phyloP scores from a whole-genome alignment of 2,888 invertebrate genomes.

The Habrosyne pyritoides region DNA sequence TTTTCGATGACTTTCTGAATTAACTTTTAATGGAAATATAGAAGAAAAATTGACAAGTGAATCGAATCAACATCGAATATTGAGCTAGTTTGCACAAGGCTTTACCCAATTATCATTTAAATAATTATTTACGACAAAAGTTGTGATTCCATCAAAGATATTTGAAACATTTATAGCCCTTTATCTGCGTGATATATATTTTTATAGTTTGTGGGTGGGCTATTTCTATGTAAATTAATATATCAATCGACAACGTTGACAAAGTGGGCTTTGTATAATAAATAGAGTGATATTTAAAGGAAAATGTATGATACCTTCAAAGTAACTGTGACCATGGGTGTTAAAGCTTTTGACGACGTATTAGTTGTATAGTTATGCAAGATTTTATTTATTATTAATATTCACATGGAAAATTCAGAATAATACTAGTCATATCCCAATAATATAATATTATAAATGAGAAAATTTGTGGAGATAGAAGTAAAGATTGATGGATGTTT shows the following conservation, averaged over 20 bases:
- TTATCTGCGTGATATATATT: not conserved
- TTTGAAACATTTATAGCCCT: not conserved
- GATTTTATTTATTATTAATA: no score
- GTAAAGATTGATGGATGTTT: no score
- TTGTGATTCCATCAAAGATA: not conserved
- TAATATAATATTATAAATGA: no score
- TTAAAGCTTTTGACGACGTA: not conserved
- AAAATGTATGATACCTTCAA: not conserved
- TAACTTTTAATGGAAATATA: no score
- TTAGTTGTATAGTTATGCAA: not conserved
- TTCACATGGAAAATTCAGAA: no score
- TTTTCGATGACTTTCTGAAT: no score
- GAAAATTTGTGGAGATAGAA: no score
- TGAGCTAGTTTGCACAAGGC: not conserved
- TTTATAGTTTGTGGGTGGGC: conserved; percentile 2
- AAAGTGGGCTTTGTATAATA: not conserved
- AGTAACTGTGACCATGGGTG: not conserved
- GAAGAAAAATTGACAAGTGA: no score
- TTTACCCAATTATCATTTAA: not conserved
- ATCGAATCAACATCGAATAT: not conserved
- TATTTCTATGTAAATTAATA: conserved; percentile 1
- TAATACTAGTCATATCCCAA: no score
- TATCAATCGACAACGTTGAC: not conserved
- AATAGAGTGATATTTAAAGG: not conserved
- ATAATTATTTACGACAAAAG: not conserved